Evolutionary conservation across 2,888 invertebrate genomes (phyloP).

Genomic region (Campopleginae sp.): DNA sequence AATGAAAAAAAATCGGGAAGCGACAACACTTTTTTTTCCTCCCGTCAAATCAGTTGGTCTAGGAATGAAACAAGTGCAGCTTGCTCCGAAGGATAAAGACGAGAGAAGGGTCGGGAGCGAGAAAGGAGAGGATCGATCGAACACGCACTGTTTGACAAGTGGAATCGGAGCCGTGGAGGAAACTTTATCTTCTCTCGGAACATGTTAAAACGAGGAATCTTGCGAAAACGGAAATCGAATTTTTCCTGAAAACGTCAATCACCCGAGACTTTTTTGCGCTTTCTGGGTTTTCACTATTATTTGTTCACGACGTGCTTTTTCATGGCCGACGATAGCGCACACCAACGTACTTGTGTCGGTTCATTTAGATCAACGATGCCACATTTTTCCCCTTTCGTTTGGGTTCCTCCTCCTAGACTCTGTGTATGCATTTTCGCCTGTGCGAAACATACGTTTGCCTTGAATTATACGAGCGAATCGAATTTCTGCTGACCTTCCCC

Average conservation of each 20-base stretch:
- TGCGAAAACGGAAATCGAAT: conserved; percentile 57
- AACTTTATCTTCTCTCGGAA: conserved; percentile 53
- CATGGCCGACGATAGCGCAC: conserved; percentile 4
- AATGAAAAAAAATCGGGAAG: background rate
- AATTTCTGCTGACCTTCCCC: background rate
- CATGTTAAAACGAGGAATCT: conserved; percentile 53
- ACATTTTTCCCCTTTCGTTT: background rate
- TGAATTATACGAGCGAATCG: background rate
- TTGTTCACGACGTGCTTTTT: conserved; percentile 18
- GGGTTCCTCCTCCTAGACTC: background rate
- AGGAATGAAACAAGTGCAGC: background rate
- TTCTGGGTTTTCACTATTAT: conserved; percentile 26
- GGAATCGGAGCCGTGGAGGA: conserved; percentile 47
- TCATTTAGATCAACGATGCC: background rate
- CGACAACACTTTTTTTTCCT: background rate
- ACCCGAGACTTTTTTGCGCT: conserved; percentile 6
- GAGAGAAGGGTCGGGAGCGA: background rate
- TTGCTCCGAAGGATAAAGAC: conserved; percentile 2
- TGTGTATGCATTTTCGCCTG: background rate
- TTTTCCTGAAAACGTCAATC: conserved; percentile 49
- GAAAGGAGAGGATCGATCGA: conserved; percentile 8
- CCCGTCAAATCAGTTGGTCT: conserved; percentile 9
- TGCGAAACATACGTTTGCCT: background rate
- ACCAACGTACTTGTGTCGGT: background rate
- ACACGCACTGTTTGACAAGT: conserved; percentile 55